phyloP scores from a whole-genome alignment of 2,888 invertebrate species.

The Trissolcus brochymenae region DNA sequence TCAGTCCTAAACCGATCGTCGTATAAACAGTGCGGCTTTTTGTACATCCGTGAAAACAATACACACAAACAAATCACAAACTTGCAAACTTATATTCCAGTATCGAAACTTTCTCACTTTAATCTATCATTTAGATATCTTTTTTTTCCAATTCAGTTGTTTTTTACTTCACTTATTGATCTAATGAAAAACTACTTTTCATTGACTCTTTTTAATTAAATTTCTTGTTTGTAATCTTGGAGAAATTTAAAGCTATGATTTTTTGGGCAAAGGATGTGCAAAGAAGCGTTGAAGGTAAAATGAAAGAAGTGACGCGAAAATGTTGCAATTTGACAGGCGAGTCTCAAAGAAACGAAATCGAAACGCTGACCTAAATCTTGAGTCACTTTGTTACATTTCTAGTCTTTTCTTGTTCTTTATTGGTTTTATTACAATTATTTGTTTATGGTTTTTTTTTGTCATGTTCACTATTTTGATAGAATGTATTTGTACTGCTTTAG shows the following conservation, averaged over 20 bases:
- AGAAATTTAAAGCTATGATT: constrained; percentile 10
- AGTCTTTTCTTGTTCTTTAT: no score
- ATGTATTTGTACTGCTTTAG: background rate
- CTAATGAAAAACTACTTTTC: no score
- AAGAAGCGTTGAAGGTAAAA: constrained; percentile 32
- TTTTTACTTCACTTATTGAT: no score
- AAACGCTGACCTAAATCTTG: no score
- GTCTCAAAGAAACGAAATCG: background rate
- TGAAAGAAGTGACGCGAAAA: constrained; percentile 3
- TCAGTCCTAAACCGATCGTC: background rate
- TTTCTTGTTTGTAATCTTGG: no score
- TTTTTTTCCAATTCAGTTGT: background rate
- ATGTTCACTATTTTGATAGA: no score
- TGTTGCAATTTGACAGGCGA: background rate
- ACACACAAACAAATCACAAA: constrained; percentile 4
- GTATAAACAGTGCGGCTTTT: constrained; percentile 10
- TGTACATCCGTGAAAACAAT: background rate
- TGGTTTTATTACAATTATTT: background rate
- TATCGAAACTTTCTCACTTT: background rate
- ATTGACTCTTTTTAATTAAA: no score
- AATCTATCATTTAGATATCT: constrained; percentile 7
- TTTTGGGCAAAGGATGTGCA: constrained; percentile 27
- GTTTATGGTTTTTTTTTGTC: background rate
- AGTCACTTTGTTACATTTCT: no score
- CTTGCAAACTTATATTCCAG: constrained; percentile 13